A percentile compares a stretch with the other conserved stretches of the same genome.
Conservation (phyloP, 2,797 vertebrate genomes). For the Rhynchonycteris naso region DNA sequence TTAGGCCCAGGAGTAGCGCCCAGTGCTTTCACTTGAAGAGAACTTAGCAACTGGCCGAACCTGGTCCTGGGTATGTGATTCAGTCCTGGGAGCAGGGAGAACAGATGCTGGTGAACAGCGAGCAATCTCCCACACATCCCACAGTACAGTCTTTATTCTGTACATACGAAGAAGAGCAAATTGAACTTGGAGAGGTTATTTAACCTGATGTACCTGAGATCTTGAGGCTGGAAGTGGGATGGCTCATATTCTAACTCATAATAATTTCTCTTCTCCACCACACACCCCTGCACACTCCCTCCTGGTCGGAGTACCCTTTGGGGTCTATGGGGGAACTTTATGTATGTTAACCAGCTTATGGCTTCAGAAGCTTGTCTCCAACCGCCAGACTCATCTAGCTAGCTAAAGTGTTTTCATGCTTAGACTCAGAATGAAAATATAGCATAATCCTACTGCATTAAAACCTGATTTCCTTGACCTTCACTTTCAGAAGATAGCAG, state of each 20-base stretch:
- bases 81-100: neutral
- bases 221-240: too few species aligned
- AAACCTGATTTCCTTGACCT: neutral
- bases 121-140: too few species aligned
- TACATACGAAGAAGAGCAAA: neutral
- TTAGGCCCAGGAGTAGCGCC: neutral
- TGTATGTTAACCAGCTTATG: accelerated
- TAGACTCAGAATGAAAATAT: neutral
- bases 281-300: accelerated
- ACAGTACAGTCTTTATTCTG: neutral
- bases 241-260: neutral
- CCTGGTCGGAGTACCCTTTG: neutral
- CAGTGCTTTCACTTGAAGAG: neutral
- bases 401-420: neutral
- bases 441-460: neutral
- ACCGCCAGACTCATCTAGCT: neutral
- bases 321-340: neutral
- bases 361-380: neutral
- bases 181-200: neutral
- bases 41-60: too few species aligned
- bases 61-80: neutral
- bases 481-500: neutral
- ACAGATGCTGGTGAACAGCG: neutral
- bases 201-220: neutral
- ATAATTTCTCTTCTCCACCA: neutral